phyloP scores from a whole-genome alignment of 2,113 vertebrate genomes.

The Pycnonotus jocosus region DNA sequence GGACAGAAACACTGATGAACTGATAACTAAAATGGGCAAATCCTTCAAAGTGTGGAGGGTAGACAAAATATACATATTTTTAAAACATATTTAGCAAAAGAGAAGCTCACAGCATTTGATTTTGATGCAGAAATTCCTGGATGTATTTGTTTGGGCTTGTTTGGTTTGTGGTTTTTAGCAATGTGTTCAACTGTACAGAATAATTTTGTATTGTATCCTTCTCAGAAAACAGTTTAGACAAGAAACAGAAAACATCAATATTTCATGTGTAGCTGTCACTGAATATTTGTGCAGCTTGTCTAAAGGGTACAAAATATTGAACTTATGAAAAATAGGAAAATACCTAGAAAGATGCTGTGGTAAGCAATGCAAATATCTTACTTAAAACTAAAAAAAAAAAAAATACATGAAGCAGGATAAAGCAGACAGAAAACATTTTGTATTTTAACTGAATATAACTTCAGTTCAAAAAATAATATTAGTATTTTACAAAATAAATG shows the following conservation, averaged over 20 bases:
- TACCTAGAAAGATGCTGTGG: not conserved
- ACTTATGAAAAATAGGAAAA: not conserved
- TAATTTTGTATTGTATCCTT: not conserved
- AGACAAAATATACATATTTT: not conserved
- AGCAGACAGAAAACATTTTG: not conserved
- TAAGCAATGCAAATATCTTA: not conserved
- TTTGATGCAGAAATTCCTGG: not conserved
- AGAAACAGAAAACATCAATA: not conserved
- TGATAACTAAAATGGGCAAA: not conserved
- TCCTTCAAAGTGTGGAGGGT: accelerated
- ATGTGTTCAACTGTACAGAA: not conserved
- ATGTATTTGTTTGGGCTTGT: not conserved
- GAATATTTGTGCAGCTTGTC: not conserved
- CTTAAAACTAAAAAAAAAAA: not conserved
- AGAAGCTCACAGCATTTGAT: not conserved
- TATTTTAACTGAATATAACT: not conserved
- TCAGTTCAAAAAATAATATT: not conserved
- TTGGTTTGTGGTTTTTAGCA: not conserved
- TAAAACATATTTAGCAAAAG: not conserved
- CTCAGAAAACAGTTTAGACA: not conserved
- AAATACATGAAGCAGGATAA: not conserved
- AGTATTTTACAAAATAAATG: not conserved
- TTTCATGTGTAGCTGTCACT: not conserved
- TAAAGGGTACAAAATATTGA: not conserved
- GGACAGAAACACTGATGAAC: not conserved